Base-by-base conservation (phyloP, 2,797 vertebrate species). In the Myripristis jacobus region DNA sequence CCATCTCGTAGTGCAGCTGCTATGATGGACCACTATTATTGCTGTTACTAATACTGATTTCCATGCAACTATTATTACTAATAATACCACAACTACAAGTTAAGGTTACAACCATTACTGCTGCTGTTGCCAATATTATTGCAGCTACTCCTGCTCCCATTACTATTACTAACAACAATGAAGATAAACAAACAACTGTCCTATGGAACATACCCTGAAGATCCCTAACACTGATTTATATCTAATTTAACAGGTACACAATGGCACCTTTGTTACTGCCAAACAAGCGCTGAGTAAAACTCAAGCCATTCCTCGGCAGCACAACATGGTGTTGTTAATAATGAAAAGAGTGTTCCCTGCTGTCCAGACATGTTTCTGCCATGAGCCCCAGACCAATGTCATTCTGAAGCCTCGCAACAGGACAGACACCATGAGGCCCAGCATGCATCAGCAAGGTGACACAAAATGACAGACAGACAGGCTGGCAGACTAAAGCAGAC, bases 401-500 rank as follows among this genome's bases (percentile, higher is more conserved):
- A 84, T 43, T 57, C 46, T 74, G 86, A 86, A 63, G 65, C 65
- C 65, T 19, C 6, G 54, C 73, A 58, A 27, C 21, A 16, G 75
- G 77, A 76, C 72, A 68, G 84, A 77, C 58, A 68, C 61, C 51
- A 18, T 36, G 77, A 75, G 81, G 75, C 72, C 78, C 36, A 11
- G 51, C 52, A 29, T 2, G 41, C 70, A 16, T 59, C 66, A 21
- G 70, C 83, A 83, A 87, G 87, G 84, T 89, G 88, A 91, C 85
- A 89, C 74, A 0, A 25, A 69, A 54, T 86, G 86, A 88, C 66
- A 6, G 90, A 89, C 76, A 48, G 84, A 88, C 82, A 69, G 60
- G 74, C 75, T 77, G 86, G 77, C 89, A 85, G 85, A 88, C 81
- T 11, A 61, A 73, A 80, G 80, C 74, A 84, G 89, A 89, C 89